A percentile compares a stretch with the other conserved stretches of the same genome.
These are phyloP conservation scores for Agrilus biguttatus DNA, from an alignment of 2,888 invertebrate genomes.

Conservation along the genomic window DNA sequence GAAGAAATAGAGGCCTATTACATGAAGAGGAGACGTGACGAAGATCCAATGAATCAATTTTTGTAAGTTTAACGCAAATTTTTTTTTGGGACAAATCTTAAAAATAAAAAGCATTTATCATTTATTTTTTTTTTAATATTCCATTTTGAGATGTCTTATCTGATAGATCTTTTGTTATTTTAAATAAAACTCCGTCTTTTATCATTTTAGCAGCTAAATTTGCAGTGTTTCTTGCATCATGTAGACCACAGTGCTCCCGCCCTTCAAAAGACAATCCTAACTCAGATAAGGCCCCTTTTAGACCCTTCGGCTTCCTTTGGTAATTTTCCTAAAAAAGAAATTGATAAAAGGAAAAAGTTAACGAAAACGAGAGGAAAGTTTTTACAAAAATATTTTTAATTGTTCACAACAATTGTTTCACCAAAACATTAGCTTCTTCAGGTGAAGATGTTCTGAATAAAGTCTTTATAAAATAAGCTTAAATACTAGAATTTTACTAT, in stretches of 20 bases:
- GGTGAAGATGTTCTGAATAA: no score
- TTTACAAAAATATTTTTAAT: no score
- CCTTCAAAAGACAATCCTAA: conserved; percentile 44
- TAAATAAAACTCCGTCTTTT: conserved; percentile 38
- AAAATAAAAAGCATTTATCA: conserved; percentile 1
- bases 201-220: conserved; percentile 40
- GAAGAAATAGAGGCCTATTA: conserved; percentile 90
- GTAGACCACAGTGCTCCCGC: conserved; percentile 42
- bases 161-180: conserved; percentile 26
- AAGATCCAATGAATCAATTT: conserved; percentile 84
- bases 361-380: no score
- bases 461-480: no score
- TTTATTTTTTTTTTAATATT: not conserved
- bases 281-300: conserved; percentile 40
- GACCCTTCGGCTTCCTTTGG: conserved; percentile 35
- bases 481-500: no score
- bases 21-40: conserved; percentile 67
- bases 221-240: conserved; percentile 48
- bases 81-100: conserved; percentile 1
- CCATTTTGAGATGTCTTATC: not conserved
- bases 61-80: conserved; percentile 9
- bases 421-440: no score
- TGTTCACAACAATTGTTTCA: no score
- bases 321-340: conserved; percentile 34
- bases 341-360: not conserved